These are phyloP conservation scores for Hipposideros armiger DNA, from an alignment of 2,113 vertebrate species.

Conservation along the genomic window DNA sequence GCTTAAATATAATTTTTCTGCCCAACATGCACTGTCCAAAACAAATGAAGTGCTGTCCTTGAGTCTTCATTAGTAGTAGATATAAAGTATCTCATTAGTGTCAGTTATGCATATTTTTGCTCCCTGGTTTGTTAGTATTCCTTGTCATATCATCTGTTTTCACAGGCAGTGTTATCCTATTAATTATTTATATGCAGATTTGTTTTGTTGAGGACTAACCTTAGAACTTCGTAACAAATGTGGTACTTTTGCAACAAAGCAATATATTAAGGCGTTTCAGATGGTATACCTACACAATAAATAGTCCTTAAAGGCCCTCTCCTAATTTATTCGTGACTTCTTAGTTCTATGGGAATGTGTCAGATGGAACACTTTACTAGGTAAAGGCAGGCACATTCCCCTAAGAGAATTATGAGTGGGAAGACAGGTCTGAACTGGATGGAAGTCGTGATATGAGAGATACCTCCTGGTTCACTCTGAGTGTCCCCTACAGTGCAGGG, in stretches of 20 bases:
- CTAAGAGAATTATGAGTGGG: not conserved
- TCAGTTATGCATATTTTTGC: not conserved
- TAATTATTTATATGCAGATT: not conserved
- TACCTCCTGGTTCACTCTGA: not conserved
- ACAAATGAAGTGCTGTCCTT: not conserved
- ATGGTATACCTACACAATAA: not conserved
- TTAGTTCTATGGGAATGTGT: conserved; percentile 29
- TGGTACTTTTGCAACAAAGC: not conserved
- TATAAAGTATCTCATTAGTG: not conserved
- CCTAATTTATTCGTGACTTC: not conserved
- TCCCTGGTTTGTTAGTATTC: not conserved
- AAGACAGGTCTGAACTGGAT: conserved; percentile 31
- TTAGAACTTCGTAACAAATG: not conserved
- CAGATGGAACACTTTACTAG: not conserved
- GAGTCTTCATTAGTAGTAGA: not conserved
- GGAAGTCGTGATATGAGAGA: not conserved
- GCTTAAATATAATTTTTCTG: conserved; percentile 29
- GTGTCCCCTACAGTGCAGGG: not conserved
- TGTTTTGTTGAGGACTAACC: not conserved
- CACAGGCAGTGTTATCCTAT: not conserved
- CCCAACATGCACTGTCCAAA: not conserved
- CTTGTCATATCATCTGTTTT: conserved; percentile 28
- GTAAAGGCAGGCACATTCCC: not conserved
- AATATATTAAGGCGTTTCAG: not conserved
- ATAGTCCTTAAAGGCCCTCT: not conserved